Conservation (phyloP, 2,888 invertebrate genomes). For the Noctua janthina region DNA sequence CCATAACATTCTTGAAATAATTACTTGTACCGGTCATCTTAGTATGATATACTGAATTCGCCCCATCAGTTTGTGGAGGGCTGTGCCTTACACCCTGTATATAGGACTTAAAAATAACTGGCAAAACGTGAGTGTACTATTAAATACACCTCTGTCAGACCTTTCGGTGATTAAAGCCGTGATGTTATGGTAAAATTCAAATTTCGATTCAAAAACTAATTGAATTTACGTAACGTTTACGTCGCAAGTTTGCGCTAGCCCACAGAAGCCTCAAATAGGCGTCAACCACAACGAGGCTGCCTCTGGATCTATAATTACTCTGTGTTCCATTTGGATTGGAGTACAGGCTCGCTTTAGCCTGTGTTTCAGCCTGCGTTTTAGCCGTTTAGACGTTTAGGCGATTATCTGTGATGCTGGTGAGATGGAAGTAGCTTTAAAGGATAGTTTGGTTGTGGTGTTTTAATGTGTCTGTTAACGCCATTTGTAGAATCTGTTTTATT, state of each 20-base stretch:
- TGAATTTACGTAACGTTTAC: background rate
- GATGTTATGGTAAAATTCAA: too few species aligned
- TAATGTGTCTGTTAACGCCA: too few species aligned
- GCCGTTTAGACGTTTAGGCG: conserved; percentile 7
- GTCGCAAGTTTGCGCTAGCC: background rate
- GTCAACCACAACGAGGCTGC: conserved; percentile 32
- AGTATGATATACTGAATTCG: too few species aligned
- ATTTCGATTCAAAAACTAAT: background rate
- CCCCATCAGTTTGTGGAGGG: too few species aligned
- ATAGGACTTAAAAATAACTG: too few species aligned
- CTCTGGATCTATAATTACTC: conserved; percentile 58
- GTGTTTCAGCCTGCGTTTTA: conserved; percentile 17
- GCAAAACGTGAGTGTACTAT: too few species aligned
- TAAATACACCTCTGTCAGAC: too few species aligned
- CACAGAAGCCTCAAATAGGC: conserved; percentile 50
- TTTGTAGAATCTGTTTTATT: background rate
- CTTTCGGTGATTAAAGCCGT: too few species aligned
- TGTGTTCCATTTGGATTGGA: conserved; percentile 55
- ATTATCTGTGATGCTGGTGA: conserved; percentile 32
- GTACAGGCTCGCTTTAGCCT: conserved; percentile 18
- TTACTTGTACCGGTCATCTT: too few species aligned
- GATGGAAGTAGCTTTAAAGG: conserved; percentile 5
- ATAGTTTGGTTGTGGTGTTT: background rate
- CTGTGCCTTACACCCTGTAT: too few species aligned
- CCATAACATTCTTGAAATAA: too few species aligned